A percentile compares a stretch with the other conserved stretches of the same genome.
Evolutionary conservation across 1,140 invertebrate genomes (phyloP).

Genomic region (Thaumetopoea pityocampa): DNA sequence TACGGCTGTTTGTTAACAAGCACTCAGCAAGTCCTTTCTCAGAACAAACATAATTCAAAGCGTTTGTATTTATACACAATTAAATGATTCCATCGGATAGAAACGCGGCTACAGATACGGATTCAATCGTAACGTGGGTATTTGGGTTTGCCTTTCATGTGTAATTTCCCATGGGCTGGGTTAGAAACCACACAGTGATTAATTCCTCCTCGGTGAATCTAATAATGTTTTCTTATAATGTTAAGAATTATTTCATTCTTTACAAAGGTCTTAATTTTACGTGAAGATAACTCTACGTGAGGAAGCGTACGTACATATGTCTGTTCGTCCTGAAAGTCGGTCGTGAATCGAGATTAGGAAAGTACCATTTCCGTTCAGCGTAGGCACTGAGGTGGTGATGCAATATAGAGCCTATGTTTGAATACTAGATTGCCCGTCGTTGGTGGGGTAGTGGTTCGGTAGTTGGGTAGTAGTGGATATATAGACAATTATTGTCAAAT

Average conservation of each 20-base stretch:
- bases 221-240: constrained; percentile 21
- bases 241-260: constrained; percentile 9
- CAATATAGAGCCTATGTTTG: too few relatives aligned
- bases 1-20: constrained; percentile 11
- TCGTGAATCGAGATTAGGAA: too few relatives aligned
- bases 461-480: too few relatives aligned
- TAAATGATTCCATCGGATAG: constrained; percentile 46
- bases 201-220: constrained; percentile 33
- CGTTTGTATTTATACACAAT: constrained; percentile 47
- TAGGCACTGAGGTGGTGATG: too few relatives aligned
- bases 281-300: too few relatives aligned
- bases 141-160: constrained; percentile 50
- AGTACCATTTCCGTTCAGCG: too few relatives aligned
- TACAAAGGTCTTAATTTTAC: constrained; percentile 4
- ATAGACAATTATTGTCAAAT: too few relatives aligned
- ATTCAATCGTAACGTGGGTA: constrained; percentile 57
- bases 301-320: too few relatives aligned
- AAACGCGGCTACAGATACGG: constrained; percentile 42
- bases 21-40: constrained; percentile 22
- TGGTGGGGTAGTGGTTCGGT: too few relatives aligned
- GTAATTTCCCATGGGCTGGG: constrained; percentile 45
- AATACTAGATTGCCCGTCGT: too few relatives aligned
- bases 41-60: constrained; percentile 24
- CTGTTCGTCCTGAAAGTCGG: too few relatives aligned
- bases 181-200: constrained; percentile 32